A percentile compares a stretch with the other conserved stretches of the same genome.
These are phyloP conservation scores for Hypotaenidia philippensis DNA, from an alignment of 2,797 vertebrate species.

Conservation along the genomic window DNA sequence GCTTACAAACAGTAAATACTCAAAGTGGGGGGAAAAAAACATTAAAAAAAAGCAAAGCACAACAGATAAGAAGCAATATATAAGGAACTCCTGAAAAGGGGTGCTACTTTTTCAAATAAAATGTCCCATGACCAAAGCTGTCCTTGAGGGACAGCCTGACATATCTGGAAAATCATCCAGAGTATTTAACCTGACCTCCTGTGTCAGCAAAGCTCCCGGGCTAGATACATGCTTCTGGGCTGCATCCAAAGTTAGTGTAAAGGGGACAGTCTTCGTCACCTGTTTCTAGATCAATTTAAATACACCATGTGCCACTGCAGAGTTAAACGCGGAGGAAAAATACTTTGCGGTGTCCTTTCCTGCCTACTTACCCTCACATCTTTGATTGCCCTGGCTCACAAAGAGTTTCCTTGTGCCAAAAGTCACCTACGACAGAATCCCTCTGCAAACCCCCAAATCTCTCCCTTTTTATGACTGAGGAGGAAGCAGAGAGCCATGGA, in stretches of 20 bases:
- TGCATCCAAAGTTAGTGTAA: not conserved
- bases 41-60: not conserved
- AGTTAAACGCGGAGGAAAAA: not conserved
- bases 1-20: not conserved
- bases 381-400: not conserved
- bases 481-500: not conserved
- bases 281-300: conserved; percentile 22
- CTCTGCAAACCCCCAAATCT: not conserved
- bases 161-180: conserved; percentile 6
- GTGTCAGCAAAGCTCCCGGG: not conserved
- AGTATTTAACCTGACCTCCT: not conserved
- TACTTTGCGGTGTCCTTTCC: not conserved
- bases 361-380: not conserved
- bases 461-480: not conserved
- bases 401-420: not conserved
- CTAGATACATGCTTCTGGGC: not conserved
- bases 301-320: not conserved
- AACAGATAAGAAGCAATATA: not conserved
- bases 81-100: not conserved
- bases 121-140: not conserved
- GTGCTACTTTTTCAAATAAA: not conserved
- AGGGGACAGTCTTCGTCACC: not conserved
- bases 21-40: not conserved
- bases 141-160: not conserved
- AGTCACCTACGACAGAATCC: not conserved